Evolutionary conservation across 2,888 invertebrate genomes (phyloP).

Genomic region (Drosophila nigritarsus): DNA sequence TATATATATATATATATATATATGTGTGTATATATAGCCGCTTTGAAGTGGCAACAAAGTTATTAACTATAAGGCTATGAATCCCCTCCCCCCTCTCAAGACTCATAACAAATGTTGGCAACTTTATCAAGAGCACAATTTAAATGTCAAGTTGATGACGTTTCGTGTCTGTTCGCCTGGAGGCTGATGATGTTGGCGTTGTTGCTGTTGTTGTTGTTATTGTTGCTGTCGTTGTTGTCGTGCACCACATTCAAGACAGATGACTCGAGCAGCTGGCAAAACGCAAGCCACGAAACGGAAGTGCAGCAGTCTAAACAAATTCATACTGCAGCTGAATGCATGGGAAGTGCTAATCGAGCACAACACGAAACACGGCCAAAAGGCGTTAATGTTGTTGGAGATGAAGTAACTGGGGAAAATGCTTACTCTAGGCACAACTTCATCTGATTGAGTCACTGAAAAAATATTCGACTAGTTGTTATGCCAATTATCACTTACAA

Average conservation of each 20-base stretch:
- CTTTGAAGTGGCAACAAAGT: constrained; percentile 62
- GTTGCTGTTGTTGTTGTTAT: constrained; percentile 14
- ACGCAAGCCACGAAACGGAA: constrained; percentile 63
- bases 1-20: neutral
- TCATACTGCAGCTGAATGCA: constrained; percentile 50
- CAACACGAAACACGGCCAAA: constrained; percentile 65
- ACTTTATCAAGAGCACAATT: constrained; percentile 79
- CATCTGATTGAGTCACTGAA: constrained; percentile 19
- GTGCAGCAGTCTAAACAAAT: constrained; percentile 81
- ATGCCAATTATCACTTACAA: constrained; percentile 28
- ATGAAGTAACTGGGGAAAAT: constrained; percentile 16
- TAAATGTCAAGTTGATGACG: constrained; percentile 79
- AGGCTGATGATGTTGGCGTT: constrained; percentile 52
- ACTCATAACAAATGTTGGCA: constrained; percentile 73
- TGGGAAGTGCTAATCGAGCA: constrained; percentile 76
- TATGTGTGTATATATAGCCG: constrained; percentile 9
- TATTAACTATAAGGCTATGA: constrained; percentile 41
- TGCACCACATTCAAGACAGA: constrained; percentile 51
- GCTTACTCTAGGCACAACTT: constrained; percentile 18
- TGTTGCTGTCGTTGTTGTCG: constrained; percentile 21
- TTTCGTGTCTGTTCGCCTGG: constrained; percentile 69
- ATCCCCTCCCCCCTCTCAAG: neutral
- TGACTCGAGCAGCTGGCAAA: constrained; percentile 69
- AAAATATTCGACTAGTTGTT: constrained; percentile 25
- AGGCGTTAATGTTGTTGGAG: constrained; percentile 18